phyloP scores from a whole-genome alignment of 2,797 vertebrate genomes.

The Coranthus polyacanthus region DNA sequence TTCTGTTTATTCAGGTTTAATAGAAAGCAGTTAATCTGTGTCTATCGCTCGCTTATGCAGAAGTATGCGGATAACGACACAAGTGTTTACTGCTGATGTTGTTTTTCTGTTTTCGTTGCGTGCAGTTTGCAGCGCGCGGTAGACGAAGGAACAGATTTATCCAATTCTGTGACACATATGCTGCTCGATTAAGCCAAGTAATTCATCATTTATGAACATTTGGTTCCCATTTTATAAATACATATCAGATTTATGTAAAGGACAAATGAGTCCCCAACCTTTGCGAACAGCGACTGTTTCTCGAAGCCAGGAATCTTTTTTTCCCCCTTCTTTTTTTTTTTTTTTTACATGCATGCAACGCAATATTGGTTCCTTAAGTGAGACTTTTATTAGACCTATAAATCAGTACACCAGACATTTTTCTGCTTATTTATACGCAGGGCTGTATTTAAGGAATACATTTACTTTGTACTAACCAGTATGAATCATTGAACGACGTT shows the following conservation, averaged over 20 bases:
- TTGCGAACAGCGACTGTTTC: slow-evolving; percentile 25
- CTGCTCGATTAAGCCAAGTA: slow-evolving; percentile 26
- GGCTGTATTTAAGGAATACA: not conserved
- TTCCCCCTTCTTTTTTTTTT: not conserved
- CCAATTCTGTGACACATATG: slow-evolving; percentile 37
- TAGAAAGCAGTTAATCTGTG: not conserved
- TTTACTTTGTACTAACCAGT: too few species aligned
- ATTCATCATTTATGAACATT: slow-evolving; percentile 61
- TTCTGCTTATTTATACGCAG: not conserved
- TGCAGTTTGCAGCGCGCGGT: slow-evolving; percentile 16
- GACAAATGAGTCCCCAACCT: slow-evolving; percentile 29
- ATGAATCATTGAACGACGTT: too few species aligned
- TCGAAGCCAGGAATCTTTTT: not conserved
- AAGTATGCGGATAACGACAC: slow-evolving; percentile 13
- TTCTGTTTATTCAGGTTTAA: slow-evolving; percentile 18
- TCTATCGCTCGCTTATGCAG: not conserved
- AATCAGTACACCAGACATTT: not conserved
- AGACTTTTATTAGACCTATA: too few species aligned
- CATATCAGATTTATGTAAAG: slow-evolving; percentile 40
- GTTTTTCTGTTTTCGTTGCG: not conserved
- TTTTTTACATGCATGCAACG: not conserved
- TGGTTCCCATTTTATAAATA: slow-evolving; percentile 62
- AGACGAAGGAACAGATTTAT: slow-evolving; percentile 23
- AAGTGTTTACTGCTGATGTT: slow-evolving; percentile 3
- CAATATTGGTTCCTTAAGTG: not conserved